Percentiles rank a stretch among this genome's conserved stretches.
These are phyloP conservation scores for Hyphantria cunea DNA, from an alignment of 1,140 invertebrate species.

Conservation along the genomic window DNA sequence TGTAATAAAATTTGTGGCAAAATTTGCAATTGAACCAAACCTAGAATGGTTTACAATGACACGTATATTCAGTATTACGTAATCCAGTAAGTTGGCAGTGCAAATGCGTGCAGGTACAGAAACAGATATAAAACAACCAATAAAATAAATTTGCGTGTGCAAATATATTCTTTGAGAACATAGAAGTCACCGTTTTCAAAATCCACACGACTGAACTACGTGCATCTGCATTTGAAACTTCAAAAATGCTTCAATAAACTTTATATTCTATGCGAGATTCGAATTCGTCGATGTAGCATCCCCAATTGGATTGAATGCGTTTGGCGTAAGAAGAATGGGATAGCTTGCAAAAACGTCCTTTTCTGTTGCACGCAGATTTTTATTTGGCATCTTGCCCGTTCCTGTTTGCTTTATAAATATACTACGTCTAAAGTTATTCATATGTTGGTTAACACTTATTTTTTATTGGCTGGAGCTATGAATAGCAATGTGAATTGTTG, in stretches of 20 bases:
- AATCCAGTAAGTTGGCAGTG: no score
- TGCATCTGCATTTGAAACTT: conserved; percentile 1
- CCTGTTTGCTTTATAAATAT: neutral
- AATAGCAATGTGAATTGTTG: neutral
- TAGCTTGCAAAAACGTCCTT: neutral
- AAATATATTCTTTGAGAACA: no score
- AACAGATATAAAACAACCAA: no score
- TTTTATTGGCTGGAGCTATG: neutral
- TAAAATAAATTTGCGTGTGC: no score
- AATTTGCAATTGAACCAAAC: no score
- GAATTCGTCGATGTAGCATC: neutral
- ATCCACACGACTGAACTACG: neutral
- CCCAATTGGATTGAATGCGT: neutral
- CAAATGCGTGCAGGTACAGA: no score
- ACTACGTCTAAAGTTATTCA: neutral
- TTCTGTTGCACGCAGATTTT: neutral
- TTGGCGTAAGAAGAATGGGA: neutral
- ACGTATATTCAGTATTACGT: no score
- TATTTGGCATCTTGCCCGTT: neutral
- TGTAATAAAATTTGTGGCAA: no score
- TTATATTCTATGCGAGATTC: conserved; percentile 1
- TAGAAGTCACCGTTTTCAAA: neutral
- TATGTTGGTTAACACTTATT: neutral
- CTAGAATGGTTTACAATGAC: no score
- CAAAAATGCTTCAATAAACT: neutral